phyloP scores from a whole-genome alignment of 2,888 invertebrate species.

The Dicycla oo region DNA sequence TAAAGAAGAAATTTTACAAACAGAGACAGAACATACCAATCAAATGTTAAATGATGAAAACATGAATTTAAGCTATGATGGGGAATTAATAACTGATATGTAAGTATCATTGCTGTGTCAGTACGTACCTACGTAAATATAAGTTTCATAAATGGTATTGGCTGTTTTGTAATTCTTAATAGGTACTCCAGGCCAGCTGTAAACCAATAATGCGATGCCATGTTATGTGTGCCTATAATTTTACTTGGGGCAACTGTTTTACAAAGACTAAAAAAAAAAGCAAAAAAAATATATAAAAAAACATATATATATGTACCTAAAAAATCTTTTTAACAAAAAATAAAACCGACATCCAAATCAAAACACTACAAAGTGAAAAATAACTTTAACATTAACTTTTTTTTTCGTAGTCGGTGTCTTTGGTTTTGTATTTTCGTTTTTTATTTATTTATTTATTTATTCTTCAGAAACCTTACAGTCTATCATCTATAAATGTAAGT shows the following conservation, averaged over 20 bases:
- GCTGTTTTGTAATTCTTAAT: not conserved
- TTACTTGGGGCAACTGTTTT: not conserved
- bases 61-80: slow-evolving; percentile 7
- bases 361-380: too few relatives aligned
- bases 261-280: not conserved
- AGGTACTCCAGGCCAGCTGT: not conserved
- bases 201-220: too few relatives aligned
- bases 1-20: not conserved
- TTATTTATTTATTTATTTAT: too few relatives aligned
- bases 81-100: slow-evolving; percentile 13
- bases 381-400: too few relatives aligned
- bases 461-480: too few relatives aligned
- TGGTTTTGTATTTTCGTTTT: too few relatives aligned
- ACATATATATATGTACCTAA: too few relatives aligned
- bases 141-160: not conserved
- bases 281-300: too few relatives aligned
- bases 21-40: not conserved
- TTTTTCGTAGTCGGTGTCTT: too few relatives aligned
- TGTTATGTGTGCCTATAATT: not conserved
- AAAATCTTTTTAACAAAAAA: too few relatives aligned
- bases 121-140: not conserved
- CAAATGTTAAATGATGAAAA: slow-evolving; percentile 21
- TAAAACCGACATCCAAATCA: too few relatives aligned
- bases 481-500: too few relatives aligned
- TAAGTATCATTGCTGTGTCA: slow-evolving; percentile 36